These are phyloP conservation scores for Panulirus ornatus DNA, from an alignment of 1,140 invertebrate species.

Conservation along the genomic window DNA sequence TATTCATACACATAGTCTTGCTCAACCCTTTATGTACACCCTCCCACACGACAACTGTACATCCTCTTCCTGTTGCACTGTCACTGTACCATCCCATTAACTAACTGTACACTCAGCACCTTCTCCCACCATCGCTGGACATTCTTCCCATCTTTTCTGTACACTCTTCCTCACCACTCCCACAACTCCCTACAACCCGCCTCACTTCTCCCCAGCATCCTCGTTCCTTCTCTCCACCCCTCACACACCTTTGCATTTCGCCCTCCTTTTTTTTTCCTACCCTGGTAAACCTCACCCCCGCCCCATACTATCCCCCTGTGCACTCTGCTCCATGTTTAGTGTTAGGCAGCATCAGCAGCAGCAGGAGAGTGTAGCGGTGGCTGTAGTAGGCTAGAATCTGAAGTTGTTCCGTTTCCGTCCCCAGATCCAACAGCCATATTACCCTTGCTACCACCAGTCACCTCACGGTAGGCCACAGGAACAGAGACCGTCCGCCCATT, in stretches of 20 bases:
- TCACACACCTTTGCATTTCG: not conserved
- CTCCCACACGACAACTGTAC: not conserved
- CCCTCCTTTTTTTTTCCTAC: not conserved
- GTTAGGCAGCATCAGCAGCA: not conserved
- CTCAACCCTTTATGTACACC: not conserved
- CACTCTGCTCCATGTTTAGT: not conserved
- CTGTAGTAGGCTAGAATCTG: constrained; percentile 19
- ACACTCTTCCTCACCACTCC: no score
- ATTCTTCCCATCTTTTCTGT: not conserved
- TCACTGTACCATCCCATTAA: no score
- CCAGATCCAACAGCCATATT: constrained; percentile 54
- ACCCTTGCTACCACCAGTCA: constrained; percentile 31
- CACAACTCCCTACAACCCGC: not conserved
- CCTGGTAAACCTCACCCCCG: not conserved
- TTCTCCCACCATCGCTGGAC: no score
- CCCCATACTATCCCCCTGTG: no score
- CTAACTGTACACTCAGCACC: not conserved
- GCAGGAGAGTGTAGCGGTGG: not conserved
- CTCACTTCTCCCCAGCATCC: not conserved
- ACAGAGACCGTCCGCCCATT: constrained; percentile 40
- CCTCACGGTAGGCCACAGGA: constrained; percentile 48
- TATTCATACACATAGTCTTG: no score
- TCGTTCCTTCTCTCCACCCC: not conserved
- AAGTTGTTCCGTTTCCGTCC: constrained; percentile 49
- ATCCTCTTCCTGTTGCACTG: not conserved